phyloP scores from a whole-genome alignment of 2,888 invertebrate species.

The Acleris literana region DNA sequence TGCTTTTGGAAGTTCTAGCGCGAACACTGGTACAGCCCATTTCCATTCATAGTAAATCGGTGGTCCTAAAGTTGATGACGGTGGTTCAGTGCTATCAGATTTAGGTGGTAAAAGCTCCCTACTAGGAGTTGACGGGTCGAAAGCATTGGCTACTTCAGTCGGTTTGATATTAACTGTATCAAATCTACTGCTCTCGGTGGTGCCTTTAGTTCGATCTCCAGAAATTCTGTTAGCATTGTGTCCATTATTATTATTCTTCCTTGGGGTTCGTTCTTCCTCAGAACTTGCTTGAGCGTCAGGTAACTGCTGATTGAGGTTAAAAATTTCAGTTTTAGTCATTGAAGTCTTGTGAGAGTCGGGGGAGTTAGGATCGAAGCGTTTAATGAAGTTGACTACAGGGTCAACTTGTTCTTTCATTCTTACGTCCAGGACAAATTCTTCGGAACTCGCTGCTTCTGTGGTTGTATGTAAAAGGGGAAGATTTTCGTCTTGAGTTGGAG shows the following conservation, averaged over 20 bases:
- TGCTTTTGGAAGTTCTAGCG: slow-evolving; percentile 80
- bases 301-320: slow-evolving; percentile 66
- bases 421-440: slow-evolving; percentile 51
- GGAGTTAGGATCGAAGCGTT: slow-evolving; percentile 75
- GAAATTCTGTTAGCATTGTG: slow-evolving; percentile 60
- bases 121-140: slow-evolving; percentile 52
- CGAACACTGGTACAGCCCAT: slow-evolving; percentile 85
- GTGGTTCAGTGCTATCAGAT: slow-evolving; percentile 62
- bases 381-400: slow-evolving; percentile 71
- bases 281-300: slow-evolving; percentile 69
- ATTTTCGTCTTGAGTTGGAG: slow-evolving; percentile 53
- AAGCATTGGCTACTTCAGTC: slow-evolving; percentile 38
- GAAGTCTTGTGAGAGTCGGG: slow-evolving; percentile 66
- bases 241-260: slow-evolving; percentile 60
- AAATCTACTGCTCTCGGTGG: slow-evolving; percentile 54
- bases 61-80: slow-evolving; percentile 83
- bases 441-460: slow-evolving; percentile 51
- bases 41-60: slow-evolving; percentile 87
- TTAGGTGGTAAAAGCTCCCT: slow-evolving; percentile 82
- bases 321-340: slow-evolving; percentile 71
- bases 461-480: slow-evolving; percentile 59
- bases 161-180: slow-evolving; percentile 64
- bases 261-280: slow-evolving; percentile 67
- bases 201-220: slow-evolving; percentile 57
- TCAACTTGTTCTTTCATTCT: slow-evolving; percentile 55